Evolutionary conservation across 2,797 vertebrate genomes (phyloP), one percentile per base, ranked within the genome.

Genomic region (Argentina silus): DNA sequence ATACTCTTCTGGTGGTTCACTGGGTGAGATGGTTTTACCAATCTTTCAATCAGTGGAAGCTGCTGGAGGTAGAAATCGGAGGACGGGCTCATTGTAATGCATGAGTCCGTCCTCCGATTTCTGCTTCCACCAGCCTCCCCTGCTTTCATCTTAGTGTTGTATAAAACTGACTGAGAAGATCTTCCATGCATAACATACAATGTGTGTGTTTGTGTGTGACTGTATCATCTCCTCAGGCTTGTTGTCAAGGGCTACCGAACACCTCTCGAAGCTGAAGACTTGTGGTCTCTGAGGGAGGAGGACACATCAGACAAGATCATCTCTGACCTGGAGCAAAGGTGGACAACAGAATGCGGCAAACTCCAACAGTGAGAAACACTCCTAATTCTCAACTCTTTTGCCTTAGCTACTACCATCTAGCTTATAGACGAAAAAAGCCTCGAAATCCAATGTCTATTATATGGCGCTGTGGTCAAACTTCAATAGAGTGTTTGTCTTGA

Each of bases 1-100:
- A 94, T 95, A 65, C 95, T 95, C 74, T 99, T 98, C 93, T 98
- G 97, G 96, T 99, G 97, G 97, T 95, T 97, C 82, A 96, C 92
- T 75, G 93, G 97, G 97, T 98, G 95, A 95, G 97, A 88, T 79
- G 85, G 85, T 83, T 87, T 85, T 78, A 76, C 21, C 82, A 66
- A 84, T 61, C 67, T 15, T 0, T 77, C 1, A 85, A 84, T 86
- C 87, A 75, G 60, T 43, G 88, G 83, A 86, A 36, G 27, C 27
- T 36, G 27, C 2, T 2, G 27, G 27, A 36, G 27, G 27, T 36
- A 36, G 27, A 36, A 36, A 36, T 36, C 27, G 27, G 27, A 36
- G 27, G 27, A 36, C 27, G 27, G 27, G 27, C 27, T 36, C 27
- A 36, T 36, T 36, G 27, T 36, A 36, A 36, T 36, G 4, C 27